Evolutionary conservation across 2,888 invertebrate species (phyloP).

Genomic region (Conus canariensis): DNA sequence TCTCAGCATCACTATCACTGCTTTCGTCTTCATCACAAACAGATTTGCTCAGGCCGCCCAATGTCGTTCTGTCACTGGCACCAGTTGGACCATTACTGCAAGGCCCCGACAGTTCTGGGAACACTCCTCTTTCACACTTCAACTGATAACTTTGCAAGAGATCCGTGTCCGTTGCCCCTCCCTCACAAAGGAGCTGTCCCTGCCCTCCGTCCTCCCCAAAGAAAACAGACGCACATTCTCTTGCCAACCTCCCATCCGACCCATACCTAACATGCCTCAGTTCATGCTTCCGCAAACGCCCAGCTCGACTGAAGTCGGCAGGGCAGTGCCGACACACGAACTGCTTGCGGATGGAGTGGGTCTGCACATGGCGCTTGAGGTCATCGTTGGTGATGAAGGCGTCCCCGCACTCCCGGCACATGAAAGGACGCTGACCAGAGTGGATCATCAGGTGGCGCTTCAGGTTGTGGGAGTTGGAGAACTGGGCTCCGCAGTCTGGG

Average conservation of each 20-base stretch:
- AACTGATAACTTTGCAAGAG: too few species aligned
- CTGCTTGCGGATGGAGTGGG: not conserved
- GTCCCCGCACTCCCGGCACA: slow-evolving; percentile 23
- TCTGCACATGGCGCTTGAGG: not conserved
- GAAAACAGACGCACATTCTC: not conserved
- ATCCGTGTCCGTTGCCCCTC: not conserved
- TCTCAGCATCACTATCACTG: too few species aligned
- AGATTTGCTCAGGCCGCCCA: too few species aligned
- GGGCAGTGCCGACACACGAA: slow-evolving; percentile 3
- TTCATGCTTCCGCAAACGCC: not conserved
- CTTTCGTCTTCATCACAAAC: too few species aligned
- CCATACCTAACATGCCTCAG: not conserved
- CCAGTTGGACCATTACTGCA: too few species aligned
- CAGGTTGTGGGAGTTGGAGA: not conserved
- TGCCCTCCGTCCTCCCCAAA: not conserved
- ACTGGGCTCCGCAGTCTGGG: not conserved
- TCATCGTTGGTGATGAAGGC: slow-evolving; percentile 9
- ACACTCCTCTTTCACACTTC: too few species aligned
- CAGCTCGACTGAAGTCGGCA: not conserved
- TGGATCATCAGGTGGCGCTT: slow-evolving; percentile 24
- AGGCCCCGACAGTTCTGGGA: too few species aligned
- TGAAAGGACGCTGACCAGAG: not conserved
- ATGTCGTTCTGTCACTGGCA: too few species aligned
- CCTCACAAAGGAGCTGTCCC: not conserved
- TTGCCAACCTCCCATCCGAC: not conserved